Evolutionary conservation across 2,888 invertebrate genomes (phyloP), one percentile per base, ranked within the genome.

Genomic region (Altica lythri): DNA sequence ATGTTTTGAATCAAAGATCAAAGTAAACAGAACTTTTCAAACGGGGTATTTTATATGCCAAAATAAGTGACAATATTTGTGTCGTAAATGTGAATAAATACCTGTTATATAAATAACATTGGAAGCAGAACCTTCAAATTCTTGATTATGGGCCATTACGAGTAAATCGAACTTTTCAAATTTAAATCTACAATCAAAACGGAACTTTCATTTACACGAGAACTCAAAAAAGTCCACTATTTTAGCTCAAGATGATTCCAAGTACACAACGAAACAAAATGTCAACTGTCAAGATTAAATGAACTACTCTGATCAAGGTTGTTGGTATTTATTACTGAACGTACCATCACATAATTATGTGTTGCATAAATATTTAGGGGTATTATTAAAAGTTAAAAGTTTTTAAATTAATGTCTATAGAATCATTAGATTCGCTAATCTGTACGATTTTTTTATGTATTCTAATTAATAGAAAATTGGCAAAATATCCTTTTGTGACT

Each of bases 71-170:
- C 17, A 49, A n/a, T n/a, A 5, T 10, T 18, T 8, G 17, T 16
- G 44, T 14, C 6, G 8, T 12, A 6, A 8, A 42, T 16, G n/a
- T 37, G 9, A 17, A 16, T 12, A 29, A 42, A 12, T 37, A 48
- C 53, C 53, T 42, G 53, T 53, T 25, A 53, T 53, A 37, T 53
- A 53, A 43, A 53, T 53, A 17, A 53, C 48, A 19, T 53, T 53
- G 2, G 47, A 16, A n/a, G 29, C 35, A 10, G 40, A 17, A 19
- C 29, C 30, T 12, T 53, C 48, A 4, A 43, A 70, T 86, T 92
- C 73, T 92, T 95, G 51, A 92, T 80, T 34, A 93, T 13, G 19
- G 80, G 40, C 40, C 40, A 40, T 40, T 13, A 17, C 8, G 8
- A 22, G 13, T 16, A 40, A 13, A 40, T 10, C 6, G 8, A 1